These are phyloP conservation scores for Agriopis leucophaearia DNA, from an alignment of 2,888 invertebrate species.

Conservation along the genomic window DNA sequence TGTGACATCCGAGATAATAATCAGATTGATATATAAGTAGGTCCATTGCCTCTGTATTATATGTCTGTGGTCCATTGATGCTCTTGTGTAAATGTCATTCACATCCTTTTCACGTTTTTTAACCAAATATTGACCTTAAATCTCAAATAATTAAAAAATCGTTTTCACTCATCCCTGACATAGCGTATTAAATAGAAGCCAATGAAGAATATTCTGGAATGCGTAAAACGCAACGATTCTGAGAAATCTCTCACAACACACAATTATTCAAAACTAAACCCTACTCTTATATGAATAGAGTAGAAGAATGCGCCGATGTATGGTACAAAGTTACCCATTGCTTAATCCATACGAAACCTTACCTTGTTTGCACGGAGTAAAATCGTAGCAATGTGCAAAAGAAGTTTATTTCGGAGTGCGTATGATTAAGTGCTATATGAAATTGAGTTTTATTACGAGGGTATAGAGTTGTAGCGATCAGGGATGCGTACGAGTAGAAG, in stretches of 20 bases:
- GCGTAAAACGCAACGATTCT: conserved; percentile 50
- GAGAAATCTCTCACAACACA: background rate
- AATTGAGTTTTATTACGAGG: conserved; percentile 14
- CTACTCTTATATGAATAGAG: background rate
- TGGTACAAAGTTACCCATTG: background rate
- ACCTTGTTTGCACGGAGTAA: conserved; percentile 19
- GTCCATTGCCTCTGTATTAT: no score
- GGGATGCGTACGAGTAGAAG: conserved; percentile 52
- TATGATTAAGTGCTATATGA: background rate
- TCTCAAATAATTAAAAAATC: background rate
- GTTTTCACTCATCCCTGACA: background rate
- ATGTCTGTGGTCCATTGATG: no score
- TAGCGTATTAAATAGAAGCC: conserved; percentile 28
- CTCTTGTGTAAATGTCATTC: no score
- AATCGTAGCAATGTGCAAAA: background rate
- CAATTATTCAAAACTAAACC: background rate
- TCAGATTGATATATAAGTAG: no score
- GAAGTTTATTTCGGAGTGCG: background rate
- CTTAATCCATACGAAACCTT: conserved; percentile 3
- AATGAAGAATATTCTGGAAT: conserved; percentile 55
- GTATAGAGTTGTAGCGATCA: conserved; percentile 1
- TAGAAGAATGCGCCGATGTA: background rate
- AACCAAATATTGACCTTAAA: background rate
- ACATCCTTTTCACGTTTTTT: no score
- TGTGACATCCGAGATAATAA: no score